Base-by-base conservation (phyloP, 2,113 vertebrate genomes). In the Sorex fumeus region DNA sequence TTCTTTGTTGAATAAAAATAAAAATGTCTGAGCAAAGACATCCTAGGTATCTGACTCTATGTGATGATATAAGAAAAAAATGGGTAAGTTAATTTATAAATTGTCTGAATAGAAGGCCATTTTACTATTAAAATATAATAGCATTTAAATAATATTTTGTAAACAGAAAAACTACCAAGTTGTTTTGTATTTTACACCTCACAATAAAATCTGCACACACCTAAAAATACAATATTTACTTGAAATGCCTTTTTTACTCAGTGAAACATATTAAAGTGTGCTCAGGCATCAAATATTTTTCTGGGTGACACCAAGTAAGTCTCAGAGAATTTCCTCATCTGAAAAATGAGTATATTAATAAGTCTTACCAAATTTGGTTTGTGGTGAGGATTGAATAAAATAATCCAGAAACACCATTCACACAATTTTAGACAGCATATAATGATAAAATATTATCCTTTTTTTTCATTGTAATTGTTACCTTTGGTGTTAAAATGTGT, bases 121-220 rank as follows among this genome's bases (percentile, higher is more conserved):
- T 87, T 91, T 50, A 93, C 64, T 71, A 9, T 84, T 84, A 82
- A 93, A 67, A 64, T 9, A 47, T 74, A 71, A 74, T 62, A 36
- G 71, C 21, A 50, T 47, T 76, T 75, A 79, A 70, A 36, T 74
- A 2, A 21, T 53, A 50, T 72, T 90, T 84, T 85, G 76, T 1
- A 70, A 34, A 16, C 28, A 78, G 3, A 11, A 47, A 1, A 21
- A 76, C 16, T 12, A 64, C 27, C 40, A 70, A 32, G 1, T 70
- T 8, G 23, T 40, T 81, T 84, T 81, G 50, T 76, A 66, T 72
- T 75, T 84, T 93, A 78, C n/a, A 11, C 0, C 43, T 79, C 34
- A 62, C 9, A 23, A 30, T 71, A 60, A 84, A 80, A 78, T 81
- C 1, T 66, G 77, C 10, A 75, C 2, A 66, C 32, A 67, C 47